Percentiles rank a stretch among this genome's conserved stretches.
These are phyloP conservation scores for Berghia stephanieae DNA, from an alignment of 1,140 invertebrate genomes.

Conservation along the genomic window DNA sequence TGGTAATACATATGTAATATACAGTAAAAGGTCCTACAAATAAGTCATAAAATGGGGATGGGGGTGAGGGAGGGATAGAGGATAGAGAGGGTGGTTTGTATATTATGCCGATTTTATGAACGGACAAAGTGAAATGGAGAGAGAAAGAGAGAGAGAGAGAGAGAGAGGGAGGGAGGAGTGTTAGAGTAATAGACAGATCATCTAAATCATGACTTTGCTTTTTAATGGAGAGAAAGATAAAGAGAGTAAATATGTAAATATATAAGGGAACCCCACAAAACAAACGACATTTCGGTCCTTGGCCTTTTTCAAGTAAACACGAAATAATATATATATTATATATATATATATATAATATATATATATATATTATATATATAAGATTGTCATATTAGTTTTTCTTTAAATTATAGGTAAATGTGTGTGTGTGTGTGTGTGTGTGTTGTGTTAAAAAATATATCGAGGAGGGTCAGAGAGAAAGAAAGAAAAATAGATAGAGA, in stretches of 20 bases:
- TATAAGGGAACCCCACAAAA: too few relatives aligned
- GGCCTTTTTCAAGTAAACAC: too few relatives aligned
- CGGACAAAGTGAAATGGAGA: not conserved
- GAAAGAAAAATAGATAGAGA: too few relatives aligned
- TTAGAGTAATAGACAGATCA: not conserved
- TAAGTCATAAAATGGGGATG: too few relatives aligned
- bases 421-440: not conserved
- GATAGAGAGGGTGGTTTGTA: not conserved
- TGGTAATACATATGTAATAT: not conserved
- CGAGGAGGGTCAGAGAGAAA: too few relatives aligned
- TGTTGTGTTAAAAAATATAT: too few relatives aligned
- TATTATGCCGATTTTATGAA: not conserved
- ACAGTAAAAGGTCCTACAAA: not conserved
- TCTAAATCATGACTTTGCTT: not conserved
- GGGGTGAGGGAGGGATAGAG: not conserved
- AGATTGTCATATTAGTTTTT: not conserved
- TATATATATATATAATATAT: not conserved
- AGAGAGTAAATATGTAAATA: too few relatives aligned
- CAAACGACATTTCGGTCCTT: too few relatives aligned
- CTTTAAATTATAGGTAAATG: not conserved
- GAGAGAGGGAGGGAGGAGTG: not conserved
- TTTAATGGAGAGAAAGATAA: too few relatives aligned
- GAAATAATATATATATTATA: not conserved
- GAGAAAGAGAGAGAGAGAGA: slow-evolving; percentile 14
- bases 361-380: not conserved